Percentiles rank a stretch among this genome's conserved stretches.
phyloP scores from a whole-genome alignment of 2,888 invertebrate genomes.

The Phoronis australis region DNA sequence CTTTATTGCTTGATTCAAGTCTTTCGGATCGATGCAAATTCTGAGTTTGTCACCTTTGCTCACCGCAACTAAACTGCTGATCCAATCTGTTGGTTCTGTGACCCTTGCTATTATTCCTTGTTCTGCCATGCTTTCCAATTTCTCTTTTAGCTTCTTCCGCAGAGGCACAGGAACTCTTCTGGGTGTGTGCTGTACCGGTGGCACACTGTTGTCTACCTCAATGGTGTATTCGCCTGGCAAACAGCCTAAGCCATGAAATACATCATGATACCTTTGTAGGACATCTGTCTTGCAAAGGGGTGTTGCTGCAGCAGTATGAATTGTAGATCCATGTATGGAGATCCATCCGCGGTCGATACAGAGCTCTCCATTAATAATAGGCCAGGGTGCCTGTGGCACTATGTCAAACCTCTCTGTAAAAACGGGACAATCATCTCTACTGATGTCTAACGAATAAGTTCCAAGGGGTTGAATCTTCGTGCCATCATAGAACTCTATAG shows the following conservation, averaged over 20 bases:
- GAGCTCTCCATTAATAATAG: background rate
- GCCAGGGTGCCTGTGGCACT: background rate
- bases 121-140: background rate
- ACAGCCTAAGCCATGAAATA: conserved; percentile 4
- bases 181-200: conserved; percentile 5
- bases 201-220: conserved; percentile 1
- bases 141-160: background rate
- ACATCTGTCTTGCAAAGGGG: background rate
- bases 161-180: background rate
- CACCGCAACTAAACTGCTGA: conserved; percentile 15
- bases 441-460: background rate
- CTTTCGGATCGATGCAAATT: conserved; percentile 18
- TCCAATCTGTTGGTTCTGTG: conserved; percentile 10
- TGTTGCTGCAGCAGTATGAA: background rate
- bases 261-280: conserved; percentile 4
- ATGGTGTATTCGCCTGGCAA: conserved; percentile 6
- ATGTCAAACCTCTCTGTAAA: background rate
- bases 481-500: background rate
- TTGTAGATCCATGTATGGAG: background rate
- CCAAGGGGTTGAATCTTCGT: background rate
- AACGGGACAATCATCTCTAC: background rate
- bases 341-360: background rate
- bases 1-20: conserved; percentile 16
- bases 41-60: conserved; percentile 14
- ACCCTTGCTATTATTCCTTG: background rate